Evolutionary conservation across 2,888 invertebrate genomes (phyloP).

Genomic region (Trichogramma dendrolimi): DNA sequence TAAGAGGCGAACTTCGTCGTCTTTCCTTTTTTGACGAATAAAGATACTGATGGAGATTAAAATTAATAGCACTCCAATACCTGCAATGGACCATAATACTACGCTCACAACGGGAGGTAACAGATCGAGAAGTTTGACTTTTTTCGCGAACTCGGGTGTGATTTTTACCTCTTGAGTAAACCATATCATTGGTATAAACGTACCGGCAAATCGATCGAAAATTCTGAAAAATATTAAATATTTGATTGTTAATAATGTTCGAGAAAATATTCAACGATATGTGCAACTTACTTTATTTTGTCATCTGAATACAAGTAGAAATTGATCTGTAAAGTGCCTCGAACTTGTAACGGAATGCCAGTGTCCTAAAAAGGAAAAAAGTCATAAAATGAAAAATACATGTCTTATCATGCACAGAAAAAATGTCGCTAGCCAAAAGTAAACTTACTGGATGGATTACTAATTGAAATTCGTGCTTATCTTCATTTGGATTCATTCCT

Average conservation of each 20-base stretch:
- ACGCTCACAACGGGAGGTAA: slow-evolving; percentile 54
- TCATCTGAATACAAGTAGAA: slow-evolving; percentile 57
- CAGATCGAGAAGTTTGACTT: slow-evolving; percentile 57
- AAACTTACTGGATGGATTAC: slow-evolving; percentile 64
- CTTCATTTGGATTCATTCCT: slow-evolving; percentile 65
- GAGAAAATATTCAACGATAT: slow-evolving; percentile 35
- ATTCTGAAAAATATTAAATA: slow-evolving; percentile 53
- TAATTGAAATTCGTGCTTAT: slow-evolving; percentile 64
- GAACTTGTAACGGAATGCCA: slow-evolving; percentile 72
- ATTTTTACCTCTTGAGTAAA: slow-evolving; percentile 66
- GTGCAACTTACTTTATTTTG: slow-evolving; percentile 54
- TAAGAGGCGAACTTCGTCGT: slow-evolving; percentile 47
- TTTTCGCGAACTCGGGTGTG: slow-evolving; percentile 57
- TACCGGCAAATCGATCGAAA: slow-evolving; percentile 55
- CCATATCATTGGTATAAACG: slow-evolving; percentile 72
- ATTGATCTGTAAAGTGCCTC: slow-evolving; percentile 76
- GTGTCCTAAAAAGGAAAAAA: slow-evolving; percentile 53
- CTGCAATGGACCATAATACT: slow-evolving; percentile 57
- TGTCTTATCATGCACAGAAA: not conserved
- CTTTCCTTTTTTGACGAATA: slow-evolving; percentile 42
- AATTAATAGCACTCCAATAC: slow-evolving; percentile 50
- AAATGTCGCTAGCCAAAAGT: not conserved
- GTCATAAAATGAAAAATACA: slow-evolving; percentile 5
- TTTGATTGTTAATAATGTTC: not conserved
- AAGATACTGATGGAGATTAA: slow-evolving; percentile 46